phyloP scores from a whole-genome alignment of 2,113 vertebrate genomes.

The Entosphenus tridentatus region DNA sequence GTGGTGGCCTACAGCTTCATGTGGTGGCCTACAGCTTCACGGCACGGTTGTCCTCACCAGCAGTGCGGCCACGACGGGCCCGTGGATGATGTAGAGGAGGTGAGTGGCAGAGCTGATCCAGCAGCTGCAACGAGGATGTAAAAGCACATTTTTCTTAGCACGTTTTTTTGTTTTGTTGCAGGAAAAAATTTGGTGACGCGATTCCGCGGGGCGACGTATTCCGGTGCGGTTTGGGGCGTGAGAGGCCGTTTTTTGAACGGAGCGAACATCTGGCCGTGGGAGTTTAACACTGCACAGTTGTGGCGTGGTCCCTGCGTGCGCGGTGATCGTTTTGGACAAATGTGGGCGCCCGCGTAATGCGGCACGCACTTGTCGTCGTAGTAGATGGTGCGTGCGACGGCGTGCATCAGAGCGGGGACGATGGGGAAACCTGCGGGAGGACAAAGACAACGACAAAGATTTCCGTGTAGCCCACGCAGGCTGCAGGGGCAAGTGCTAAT shows the following conservation, averaged over 20 bases:
- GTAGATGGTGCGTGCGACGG: constrained; percentile 23
- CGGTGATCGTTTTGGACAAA: too few relatives aligned
- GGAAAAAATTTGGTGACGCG: background rate
- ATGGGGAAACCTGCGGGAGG: constrained; percentile 27
- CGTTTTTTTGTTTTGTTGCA: background rate
- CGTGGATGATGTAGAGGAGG: constrained; percentile 79
- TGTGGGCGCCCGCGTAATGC: too few relatives aligned
- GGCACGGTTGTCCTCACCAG: constrained; percentile 33
- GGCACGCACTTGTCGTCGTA: constrained; percentile 26
- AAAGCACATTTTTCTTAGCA: constrained; percentile 7
- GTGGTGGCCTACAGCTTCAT: too few relatives aligned
- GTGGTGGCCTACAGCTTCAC: too few relatives aligned
- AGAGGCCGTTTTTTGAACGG: background rate
- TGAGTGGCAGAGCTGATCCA: constrained; percentile 93
- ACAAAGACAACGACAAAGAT: background rate
- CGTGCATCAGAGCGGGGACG: constrained; percentile 24
- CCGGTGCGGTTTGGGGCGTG: too few relatives aligned
- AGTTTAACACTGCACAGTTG: background rate
- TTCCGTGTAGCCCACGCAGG: too few relatives aligned
- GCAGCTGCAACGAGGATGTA: constrained; percentile 33
- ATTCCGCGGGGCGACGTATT: background rate
- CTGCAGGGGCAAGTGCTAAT: too few relatives aligned
- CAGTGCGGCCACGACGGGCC: constrained; percentile 69
- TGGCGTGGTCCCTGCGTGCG: too few relatives aligned
- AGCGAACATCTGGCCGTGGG: background rate